These are phyloP conservation scores for Cephus pygmeus DNA, from an alignment of 2,888 invertebrate genomes.

Conservation along the genomic window DNA sequence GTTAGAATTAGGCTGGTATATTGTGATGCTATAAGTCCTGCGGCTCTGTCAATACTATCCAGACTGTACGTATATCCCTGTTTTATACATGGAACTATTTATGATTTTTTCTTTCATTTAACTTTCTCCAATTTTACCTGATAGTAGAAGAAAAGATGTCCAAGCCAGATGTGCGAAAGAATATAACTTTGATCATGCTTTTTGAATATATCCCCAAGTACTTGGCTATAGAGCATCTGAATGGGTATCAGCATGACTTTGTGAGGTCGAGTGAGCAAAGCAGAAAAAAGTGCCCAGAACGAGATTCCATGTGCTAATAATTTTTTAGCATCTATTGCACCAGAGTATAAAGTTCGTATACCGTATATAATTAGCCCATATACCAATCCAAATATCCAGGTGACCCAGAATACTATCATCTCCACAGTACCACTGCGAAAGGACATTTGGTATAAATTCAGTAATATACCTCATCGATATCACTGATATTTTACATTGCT, in stretches of 20 bases:
- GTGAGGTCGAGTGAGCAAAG: not conserved
- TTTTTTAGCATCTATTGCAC: not conserved
- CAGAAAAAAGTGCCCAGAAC: not conserved
- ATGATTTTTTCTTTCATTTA: not conserved
- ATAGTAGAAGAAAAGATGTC: not conserved
- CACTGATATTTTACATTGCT: not conserved
- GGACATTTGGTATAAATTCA: not conserved
- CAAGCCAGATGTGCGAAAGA: not conserved
- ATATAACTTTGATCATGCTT: not conserved
- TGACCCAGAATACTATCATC: not conserved
- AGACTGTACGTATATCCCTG: not conserved
- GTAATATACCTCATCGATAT: not conserved
- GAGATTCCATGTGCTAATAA: not conserved
- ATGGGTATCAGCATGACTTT: not conserved
- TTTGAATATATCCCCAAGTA: not conserved
- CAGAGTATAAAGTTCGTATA: not conserved
- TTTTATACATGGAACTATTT: not conserved
- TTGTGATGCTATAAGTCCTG: not conserved
- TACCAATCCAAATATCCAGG: not conserved
- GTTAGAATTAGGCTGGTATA: not conserved
- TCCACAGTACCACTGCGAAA: not conserved
- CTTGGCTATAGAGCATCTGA: not conserved
- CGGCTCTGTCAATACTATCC: not conserved
- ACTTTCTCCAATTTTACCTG: not conserved
- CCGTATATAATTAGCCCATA: not conserved